These are phyloP conservation scores for Tetragonisca angustula DNA, from an alignment of 2,888 invertebrate species.

Conservation along the genomic window DNA sequence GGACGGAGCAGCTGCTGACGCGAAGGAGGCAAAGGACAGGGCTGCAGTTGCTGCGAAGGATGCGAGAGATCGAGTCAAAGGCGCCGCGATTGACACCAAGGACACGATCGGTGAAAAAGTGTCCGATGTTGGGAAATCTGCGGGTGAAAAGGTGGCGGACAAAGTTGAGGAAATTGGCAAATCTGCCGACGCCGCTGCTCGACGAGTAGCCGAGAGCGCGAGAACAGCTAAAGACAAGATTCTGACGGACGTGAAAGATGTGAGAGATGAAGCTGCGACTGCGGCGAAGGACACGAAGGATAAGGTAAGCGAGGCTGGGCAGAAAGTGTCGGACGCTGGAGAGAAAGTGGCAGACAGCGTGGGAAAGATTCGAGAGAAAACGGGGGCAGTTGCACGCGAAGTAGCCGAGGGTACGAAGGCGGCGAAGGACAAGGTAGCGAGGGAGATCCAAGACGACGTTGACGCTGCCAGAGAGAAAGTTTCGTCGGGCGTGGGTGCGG, in stretches of 20 bases:
- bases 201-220: constrained; percentile 1
- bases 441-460: constrained; percentile 77
- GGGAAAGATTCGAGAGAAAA: constrained; percentile 74
- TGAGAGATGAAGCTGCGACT: constrained; percentile 34
- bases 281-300: constrained; percentile 55
- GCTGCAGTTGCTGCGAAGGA: background rate
- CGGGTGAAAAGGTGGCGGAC: constrained; percentile 11
- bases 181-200: constrained; percentile 23
- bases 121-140: constrained; percentile 10
- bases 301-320: constrained; percentile 44
- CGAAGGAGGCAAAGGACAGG: background rate
- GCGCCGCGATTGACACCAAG: background rate
- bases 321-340: constrained; percentile 38
- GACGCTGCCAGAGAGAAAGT: constrained; percentile 65
- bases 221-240: constrained; percentile 44
- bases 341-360: constrained; percentile 73
- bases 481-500: constrained; percentile 55
- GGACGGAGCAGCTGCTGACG: constrained; percentile 17
- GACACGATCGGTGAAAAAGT: constrained; percentile 29
- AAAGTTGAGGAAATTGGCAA: constrained; percentile 22
- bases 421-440: constrained; percentile 65
- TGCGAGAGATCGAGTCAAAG: background rate
- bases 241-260: constrained; percentile 30
- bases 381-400: constrained; percentile 32
- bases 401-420: constrained; percentile 55